These are phyloP conservation scores for Alces alces DNA, from an alignment of 2,113 vertebrate species.

Conservation along the genomic window DNA sequence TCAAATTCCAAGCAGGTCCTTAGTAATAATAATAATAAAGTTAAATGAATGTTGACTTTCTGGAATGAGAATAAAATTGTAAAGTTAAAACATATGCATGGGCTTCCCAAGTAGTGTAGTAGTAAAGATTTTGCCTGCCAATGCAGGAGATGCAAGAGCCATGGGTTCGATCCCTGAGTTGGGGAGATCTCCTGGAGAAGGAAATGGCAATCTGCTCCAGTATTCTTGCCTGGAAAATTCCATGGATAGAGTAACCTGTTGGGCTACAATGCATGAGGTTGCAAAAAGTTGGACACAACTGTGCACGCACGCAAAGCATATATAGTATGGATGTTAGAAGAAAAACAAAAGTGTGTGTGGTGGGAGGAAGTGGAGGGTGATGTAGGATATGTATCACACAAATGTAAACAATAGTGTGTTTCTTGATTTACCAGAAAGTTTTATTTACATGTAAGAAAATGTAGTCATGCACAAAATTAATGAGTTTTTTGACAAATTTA, in stretches of 20 bases:
- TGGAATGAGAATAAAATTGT: neutral
- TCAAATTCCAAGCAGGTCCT: neutral
- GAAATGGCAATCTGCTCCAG: neutral
- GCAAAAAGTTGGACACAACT: neutral
- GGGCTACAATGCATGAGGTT: neutral
- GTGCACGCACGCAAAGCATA: neutral
- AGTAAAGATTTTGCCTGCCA: neutral
- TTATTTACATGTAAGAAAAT: neutral
- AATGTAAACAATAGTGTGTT: neutral
- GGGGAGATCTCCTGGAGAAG: neutral
- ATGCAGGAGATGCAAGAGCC: neutral
- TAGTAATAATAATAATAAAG: neutral
- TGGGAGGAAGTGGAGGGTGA: accelerated
- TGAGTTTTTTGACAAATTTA: neutral
- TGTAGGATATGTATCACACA: neutral
- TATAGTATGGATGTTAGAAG: neutral
- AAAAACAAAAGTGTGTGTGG: neutral
- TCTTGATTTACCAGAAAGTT: neutral
- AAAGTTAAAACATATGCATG: neutral
- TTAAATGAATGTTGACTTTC: neutral
- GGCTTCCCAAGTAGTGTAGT: neutral
- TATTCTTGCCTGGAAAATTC: neutral
- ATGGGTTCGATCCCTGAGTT: neutral
- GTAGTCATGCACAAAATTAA: neutral
- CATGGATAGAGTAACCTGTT: neutral